These are phyloP conservation scores for Leucoraja erinaceus DNA, from an alignment of 2,113 vertebrate genomes.

Conservation along the genomic window DNA sequence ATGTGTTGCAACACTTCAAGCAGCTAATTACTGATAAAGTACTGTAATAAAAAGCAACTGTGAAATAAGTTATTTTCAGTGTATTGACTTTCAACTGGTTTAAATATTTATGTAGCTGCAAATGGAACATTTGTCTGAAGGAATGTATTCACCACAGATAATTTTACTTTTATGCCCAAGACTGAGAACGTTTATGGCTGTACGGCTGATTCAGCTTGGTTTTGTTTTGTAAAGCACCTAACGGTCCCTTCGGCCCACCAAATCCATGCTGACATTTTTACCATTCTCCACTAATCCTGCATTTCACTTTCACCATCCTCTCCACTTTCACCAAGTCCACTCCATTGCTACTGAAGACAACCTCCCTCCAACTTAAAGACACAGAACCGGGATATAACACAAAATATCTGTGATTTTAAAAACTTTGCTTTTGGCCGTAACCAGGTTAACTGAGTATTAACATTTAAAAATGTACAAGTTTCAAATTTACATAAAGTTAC, in stretches of 20 bases:
- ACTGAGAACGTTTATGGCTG: background rate
- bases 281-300: no score
- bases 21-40: background rate
- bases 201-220: background rate
- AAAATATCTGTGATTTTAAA: background rate
- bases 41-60: constrained; percentile 13
- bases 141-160: background rate
- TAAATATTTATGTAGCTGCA: background rate
- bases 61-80: no score
- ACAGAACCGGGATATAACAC: no score
- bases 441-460: background rate
- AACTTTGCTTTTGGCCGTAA: background rate
- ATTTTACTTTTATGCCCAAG: background rate
- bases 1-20: background rate
- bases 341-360: no score
- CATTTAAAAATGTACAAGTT: background rate
- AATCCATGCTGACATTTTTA: no score
- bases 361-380: no score
- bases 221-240: background rate
- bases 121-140: background rate
- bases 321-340: no score
- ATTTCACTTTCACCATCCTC: no score
- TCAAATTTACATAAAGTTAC: background rate
- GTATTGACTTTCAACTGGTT: background rate
- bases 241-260: no score